Evolutionary conservation across 2,888 invertebrate genomes (phyloP), one percentile per base, ranked within the genome.

Genomic region (Campoplex nolae): DNA sequence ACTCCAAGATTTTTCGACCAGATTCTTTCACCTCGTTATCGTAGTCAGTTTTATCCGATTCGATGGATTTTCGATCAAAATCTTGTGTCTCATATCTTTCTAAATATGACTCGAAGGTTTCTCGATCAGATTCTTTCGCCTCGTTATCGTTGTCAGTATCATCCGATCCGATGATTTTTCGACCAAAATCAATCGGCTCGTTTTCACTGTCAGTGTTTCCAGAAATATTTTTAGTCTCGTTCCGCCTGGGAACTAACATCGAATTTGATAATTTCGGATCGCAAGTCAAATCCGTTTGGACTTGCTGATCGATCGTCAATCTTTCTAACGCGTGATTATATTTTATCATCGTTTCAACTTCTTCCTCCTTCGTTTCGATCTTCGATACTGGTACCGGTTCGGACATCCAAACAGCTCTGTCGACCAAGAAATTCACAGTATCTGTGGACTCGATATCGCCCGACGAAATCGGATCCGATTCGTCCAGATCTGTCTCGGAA

Each of bases 221-320:
- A 4, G 88, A 62, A 18, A 88, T 82, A 6, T 58, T 38, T 35
- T 89, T 91, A 2, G 75, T 85, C 18, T 85, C 88, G 7, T 83
- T 71, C 79, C 91, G 90, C 3, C 88, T 87, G 7, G 79, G 48
- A 2, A 92, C 78, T 2, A 92, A 84, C 81, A 83, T 88, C 0
- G 91, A 89, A 42, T 90, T 91, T 0, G 92, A 92, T 7, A 88
- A 35, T 58, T 83, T 90, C 2, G 92, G 90, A 45, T 89, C 85
- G 82, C 92, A 91, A 16, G 89, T 91, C 38, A 92, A 45, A 23
- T 75, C 84, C 0, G 92, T 92, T 74, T 92, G 92, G 0, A 83
- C 85, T 18, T 90, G 88, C 3, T 45, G 80, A 73, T 92, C 90
- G 9, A 86, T 32, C 18, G 88, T 83, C 1, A 91, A 68, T 28